Percentiles rank a stretch among this genome's conserved stretches.
Evolutionary conservation across 2,797 vertebrate genomes (phyloP).

Genomic region (Discoglossus pictus): DNA sequence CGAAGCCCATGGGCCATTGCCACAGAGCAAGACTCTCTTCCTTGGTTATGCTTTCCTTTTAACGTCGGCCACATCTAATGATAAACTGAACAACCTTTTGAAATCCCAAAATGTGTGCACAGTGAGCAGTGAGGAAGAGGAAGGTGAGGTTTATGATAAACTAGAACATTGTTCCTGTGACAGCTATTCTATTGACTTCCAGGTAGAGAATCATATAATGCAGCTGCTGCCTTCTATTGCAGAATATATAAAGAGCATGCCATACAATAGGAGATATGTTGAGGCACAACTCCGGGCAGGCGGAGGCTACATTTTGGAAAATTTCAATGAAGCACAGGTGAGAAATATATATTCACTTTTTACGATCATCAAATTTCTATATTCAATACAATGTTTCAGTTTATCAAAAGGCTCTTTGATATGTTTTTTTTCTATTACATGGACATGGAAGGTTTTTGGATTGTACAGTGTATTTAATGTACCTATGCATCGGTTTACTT

Average conservation of each 20-base stretch:
- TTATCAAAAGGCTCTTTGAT: no score
- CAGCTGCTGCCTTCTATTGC: conserved; percentile 51
- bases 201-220: no score
- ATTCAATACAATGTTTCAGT: no score
- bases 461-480: no score
- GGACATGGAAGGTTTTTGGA: no score
- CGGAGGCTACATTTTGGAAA: conserved; percentile 88
- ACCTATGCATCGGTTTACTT: no score
- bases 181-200: no score
- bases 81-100: conserved; percentile 74
- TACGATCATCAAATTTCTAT: no score
- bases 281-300: conserved; percentile 88
- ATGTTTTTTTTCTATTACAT: no score
- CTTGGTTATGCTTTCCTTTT: conserved; percentile 95
- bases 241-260: conserved; percentile 83
- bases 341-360: conserved; percentile 5
- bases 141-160: conserved; percentile 69
- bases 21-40: conserved; percentile 86
- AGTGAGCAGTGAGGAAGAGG: conserved; percentile 77
- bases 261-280: conserved; percentile 86
- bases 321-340: conserved; percentile 96
- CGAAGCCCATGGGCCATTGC: conserved; percentile 82
- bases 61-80: conserved; percentile 83
- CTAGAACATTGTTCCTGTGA: no score
- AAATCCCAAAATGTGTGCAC: conserved; percentile 63